These are phyloP conservation scores for Paraescarpia echinospica DNA, from an alignment of 1,140 invertebrate species.

Conservation along the genomic window DNA sequence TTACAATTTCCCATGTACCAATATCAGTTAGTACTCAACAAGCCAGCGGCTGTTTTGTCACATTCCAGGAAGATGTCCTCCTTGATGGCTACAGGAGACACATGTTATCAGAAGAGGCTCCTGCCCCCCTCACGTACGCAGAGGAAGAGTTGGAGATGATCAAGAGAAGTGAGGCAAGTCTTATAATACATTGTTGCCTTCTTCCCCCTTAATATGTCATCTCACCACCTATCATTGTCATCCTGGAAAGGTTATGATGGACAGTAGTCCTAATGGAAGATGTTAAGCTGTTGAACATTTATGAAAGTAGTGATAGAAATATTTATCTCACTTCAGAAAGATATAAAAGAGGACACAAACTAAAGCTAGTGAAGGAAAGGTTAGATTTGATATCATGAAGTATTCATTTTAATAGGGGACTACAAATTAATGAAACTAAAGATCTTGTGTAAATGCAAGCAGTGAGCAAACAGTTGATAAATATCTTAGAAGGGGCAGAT, in stretches of 20 bases:
- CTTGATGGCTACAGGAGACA: conserved; percentile 81
- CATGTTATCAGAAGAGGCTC: conserved; percentile 74
- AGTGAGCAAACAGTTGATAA: too few relatives aligned
- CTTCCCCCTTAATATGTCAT: too few relatives aligned
- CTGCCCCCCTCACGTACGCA: conserved; percentile 82
- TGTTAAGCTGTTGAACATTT: too few relatives aligned
- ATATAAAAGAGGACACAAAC: too few relatives aligned
- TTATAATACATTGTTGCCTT: not conserved
- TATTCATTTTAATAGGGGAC: too few relatives aligned
- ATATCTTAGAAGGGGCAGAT: too few relatives aligned
- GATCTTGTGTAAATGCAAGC: too few relatives aligned
- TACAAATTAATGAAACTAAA: too few relatives aligned
- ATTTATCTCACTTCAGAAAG: too few relatives aligned
- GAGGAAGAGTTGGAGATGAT: conserved; percentile 87
- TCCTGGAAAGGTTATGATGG: not conserved
- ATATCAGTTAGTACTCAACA: not conserved
- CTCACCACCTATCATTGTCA: not conserved
- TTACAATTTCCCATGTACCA: not conserved
- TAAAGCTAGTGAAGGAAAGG: too few relatives aligned
- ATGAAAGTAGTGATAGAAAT: too few relatives aligned
- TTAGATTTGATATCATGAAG: too few relatives aligned
- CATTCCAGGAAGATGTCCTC: conserved; percentile 74
- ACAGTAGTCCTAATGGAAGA: not conserved
- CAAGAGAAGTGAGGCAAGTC: conserved; percentile 68
- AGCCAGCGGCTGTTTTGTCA: not conserved